These are phyloP conservation scores for Ammodytes dubius DNA, from an alignment of 2,113 vertebrate species.

Conservation along the genomic window DNA sequence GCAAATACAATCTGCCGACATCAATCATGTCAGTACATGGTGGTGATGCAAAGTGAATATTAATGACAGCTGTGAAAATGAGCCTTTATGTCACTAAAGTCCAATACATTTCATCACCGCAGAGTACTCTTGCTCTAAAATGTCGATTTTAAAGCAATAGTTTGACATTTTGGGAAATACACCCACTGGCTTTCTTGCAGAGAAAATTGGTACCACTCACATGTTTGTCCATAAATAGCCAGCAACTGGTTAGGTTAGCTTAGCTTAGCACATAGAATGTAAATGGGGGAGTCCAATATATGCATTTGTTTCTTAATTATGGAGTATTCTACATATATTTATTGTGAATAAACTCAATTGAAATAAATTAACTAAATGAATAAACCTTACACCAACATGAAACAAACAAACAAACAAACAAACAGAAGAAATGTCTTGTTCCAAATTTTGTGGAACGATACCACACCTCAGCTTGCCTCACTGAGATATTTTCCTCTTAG, in stretches of 20 bases:
- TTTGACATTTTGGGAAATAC: background rate
- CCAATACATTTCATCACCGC: constrained; percentile 2
- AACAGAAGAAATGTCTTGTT: no score
- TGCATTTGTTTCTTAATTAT: no score
- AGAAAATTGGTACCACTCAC: background rate
- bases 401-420: no score
- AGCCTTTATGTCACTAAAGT: background rate
- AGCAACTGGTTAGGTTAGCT: background rate
- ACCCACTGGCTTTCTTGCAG: background rate
- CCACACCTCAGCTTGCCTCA: background rate
- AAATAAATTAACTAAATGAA: no score
- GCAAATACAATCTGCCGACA: constrained; percentile 31
- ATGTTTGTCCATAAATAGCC: background rate
- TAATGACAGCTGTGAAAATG: constrained; percentile 25
- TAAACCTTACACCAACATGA: no score
- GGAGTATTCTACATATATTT: no score
- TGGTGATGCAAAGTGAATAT: constrained; percentile 21
- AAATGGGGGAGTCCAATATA: background rate
- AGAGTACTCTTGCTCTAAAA: background rate
- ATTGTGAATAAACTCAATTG: no score
- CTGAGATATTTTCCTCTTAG: background rate
- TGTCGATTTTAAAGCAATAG: background rate
- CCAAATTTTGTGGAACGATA: no score
- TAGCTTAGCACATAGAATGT: background rate
- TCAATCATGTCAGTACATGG: constrained; percentile 42